Conservation (phyloP, 2,888 invertebrate species). For the Cephalotes varians region DNA sequence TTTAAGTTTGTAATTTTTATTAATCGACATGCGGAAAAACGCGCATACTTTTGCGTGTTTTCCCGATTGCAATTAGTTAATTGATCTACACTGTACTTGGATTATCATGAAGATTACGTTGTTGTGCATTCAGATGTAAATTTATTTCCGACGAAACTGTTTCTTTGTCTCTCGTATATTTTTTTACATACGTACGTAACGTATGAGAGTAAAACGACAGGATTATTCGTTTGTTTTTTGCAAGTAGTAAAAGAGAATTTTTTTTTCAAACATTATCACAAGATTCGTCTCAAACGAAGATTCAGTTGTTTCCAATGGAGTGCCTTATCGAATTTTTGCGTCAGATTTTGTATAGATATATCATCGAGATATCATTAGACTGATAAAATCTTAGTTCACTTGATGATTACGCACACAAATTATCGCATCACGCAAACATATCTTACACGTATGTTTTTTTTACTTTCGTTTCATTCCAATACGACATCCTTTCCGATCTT, state of each 20-base stretch:
- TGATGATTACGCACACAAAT: not conserved
- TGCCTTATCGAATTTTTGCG: not conserved
- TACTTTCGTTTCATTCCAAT: not conserved
- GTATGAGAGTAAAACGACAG: not conserved
- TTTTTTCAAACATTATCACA: constrained; percentile 21
- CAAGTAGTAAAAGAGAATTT: not conserved
- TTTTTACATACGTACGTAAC: not conserved
- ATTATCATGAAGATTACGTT: not conserved
- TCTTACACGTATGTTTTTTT: no score
- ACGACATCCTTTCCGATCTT: not conserved
- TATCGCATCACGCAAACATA: not conserved
- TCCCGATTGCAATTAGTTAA: not conserved
- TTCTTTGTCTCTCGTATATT: not conserved
- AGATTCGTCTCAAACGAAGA: not conserved
- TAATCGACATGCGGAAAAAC: not conserved
- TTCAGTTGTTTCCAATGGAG: not conserved
- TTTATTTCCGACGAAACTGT: not conserved
- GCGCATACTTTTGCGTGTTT: not conserved
- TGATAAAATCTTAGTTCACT: constrained; percentile 2
- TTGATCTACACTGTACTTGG: not conserved
- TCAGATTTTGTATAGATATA: constrained; percentile 6
- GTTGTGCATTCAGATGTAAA: not conserved
- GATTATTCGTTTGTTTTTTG: not conserved
- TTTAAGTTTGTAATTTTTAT: not conserved
- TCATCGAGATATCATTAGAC: not conserved